These are phyloP conservation scores for Rutilus rutilus DNA, from an alignment of 2,113 vertebrate species.

Conservation along the genomic window DNA sequence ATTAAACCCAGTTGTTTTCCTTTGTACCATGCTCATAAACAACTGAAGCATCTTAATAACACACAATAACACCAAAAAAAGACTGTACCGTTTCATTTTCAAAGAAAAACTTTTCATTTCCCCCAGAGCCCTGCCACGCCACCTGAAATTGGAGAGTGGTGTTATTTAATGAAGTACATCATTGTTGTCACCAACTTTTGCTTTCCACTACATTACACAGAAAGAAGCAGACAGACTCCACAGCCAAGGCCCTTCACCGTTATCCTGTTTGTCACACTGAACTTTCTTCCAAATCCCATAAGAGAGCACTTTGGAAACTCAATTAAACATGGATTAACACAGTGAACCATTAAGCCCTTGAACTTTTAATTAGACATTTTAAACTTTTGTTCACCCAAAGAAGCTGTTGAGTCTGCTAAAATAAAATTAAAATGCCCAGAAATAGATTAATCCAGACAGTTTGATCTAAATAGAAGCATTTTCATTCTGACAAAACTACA, in stretches of 20 bases:
- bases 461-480: background rate
- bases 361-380: conserved; percentile 56
- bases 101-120: conserved; percentile 97
- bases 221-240: conserved; percentile 24
- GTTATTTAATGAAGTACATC: background rate
- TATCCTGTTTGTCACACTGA: conserved; percentile 43
- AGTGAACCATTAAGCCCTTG: conserved; percentile 47
- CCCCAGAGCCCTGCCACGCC: conserved; percentile 92
- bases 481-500: background rate
- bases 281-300: conserved; percentile 4
- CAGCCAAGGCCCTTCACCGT: conserved; percentile 18
- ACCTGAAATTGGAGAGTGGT: conserved; percentile 76
- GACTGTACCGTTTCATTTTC: conserved; percentile 87
- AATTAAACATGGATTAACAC: conserved; percentile 54
- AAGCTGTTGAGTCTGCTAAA: background rate
- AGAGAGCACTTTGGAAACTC: conserved; percentile 43
- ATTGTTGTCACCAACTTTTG: background rate
- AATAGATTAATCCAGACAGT: background rate
- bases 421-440: background rate
- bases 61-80: background rate
- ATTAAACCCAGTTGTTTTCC: background rate
- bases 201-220: conserved; percentile 28
- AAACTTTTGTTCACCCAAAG: conserved; percentile 35
- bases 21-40: background rate
- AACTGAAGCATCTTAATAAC: background rate